A percentile compares a stretch with the other conserved stretches of the same genome.
Conservation (phyloP, 2,888 invertebrate genomes). For the Gastracanthus pulcherrimus region DNA sequence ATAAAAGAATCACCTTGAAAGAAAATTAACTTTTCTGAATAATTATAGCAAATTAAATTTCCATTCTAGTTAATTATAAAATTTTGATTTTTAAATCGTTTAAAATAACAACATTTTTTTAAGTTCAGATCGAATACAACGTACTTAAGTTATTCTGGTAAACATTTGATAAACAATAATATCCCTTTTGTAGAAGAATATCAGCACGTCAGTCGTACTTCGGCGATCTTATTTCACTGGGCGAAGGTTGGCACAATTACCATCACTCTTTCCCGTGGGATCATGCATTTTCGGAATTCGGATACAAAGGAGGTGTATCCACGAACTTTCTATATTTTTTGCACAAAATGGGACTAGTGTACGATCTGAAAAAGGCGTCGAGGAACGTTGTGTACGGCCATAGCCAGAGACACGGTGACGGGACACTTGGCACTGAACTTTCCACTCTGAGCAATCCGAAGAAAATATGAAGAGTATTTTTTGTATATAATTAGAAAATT, state of each 20-base stretch:
- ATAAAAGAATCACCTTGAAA: no score
- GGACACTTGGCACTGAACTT: slow-evolving; percentile 27
- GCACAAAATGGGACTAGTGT: slow-evolving; percentile 76
- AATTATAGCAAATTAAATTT: no score
- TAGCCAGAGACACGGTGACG: slow-evolving; percentile 53
- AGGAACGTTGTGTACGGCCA: slow-evolving; percentile 73
- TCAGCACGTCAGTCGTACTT: slow-evolving; percentile 24
- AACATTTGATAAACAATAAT: background rate
- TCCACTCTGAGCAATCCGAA: background rate
- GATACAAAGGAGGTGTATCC: slow-evolving; percentile 44
- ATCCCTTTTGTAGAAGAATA: slow-evolving; percentile 48
- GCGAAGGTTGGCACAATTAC: slow-evolving; percentile 51
- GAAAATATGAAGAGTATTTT: background rate
- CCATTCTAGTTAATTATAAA: no score
- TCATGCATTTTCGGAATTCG: slow-evolving; percentile 40
- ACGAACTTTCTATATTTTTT: slow-evolving; percentile 57
- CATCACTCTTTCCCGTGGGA: slow-evolving; percentile 46
- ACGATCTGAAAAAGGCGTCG: slow-evolving; percentile 76
- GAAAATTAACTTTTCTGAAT: no score
- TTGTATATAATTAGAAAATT: background rate
- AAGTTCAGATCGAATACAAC: no score
- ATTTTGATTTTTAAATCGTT: no score
- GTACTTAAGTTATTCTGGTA: no score
- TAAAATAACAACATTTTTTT: no score
- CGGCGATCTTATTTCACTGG: slow-evolving; percentile 8